Percentiles rank a stretch among this genome's conserved stretches.
Conservation (phyloP, 2,797 vertebrate genomes). For the Zenarchopterus dispar region DNA sequence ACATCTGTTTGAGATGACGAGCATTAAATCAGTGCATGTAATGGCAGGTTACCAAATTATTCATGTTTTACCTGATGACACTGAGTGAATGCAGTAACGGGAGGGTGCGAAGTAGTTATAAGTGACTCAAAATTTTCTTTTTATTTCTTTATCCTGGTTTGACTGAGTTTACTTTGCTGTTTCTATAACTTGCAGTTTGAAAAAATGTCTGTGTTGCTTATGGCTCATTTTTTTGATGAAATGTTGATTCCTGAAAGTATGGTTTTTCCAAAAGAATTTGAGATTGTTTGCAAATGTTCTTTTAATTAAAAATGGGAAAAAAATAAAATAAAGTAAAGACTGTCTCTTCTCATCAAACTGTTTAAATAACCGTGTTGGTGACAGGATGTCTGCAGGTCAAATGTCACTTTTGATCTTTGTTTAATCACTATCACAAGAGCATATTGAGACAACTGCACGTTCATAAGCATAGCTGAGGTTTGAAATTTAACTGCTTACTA, state of each 20-base stretch:
- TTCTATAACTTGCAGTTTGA: constrained; percentile 46
- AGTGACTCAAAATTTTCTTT: constrained; percentile 13
- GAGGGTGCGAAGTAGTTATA: neutral
- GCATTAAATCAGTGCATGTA: neutral
- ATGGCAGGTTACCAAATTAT: neutral
- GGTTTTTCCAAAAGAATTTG: constrained; percentile 47
- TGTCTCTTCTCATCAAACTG: constrained; percentile 1
- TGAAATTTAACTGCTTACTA: too few relatives aligned
- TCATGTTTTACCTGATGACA: neutral
- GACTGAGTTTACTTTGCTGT: constrained; percentile 49
- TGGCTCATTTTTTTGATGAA: constrained; percentile 52
- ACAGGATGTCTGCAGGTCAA: too few relatives aligned
- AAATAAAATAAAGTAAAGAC: neutral
- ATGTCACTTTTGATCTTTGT: too few relatives aligned
- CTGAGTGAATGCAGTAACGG: neutral
- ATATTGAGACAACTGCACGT: too few relatives aligned
- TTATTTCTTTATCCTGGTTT: constrained; percentile 48
- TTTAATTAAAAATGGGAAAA: constrained; percentile 37
- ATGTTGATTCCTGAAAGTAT: constrained; percentile 57
- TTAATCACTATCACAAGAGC: too few relatives aligned
- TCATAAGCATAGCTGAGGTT: too few relatives aligned
- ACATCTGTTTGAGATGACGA: constrained; percentile 9
- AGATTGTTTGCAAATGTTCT: constrained; percentile 47
- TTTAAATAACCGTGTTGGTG: neutral
- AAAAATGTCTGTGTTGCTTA: constrained; percentile 33